Evolutionary conservation across 2,113 vertebrate genomes (phyloP), one percentile per base, ranked within the genome.

Genomic region (Ceyx cyanopectus): DNA sequence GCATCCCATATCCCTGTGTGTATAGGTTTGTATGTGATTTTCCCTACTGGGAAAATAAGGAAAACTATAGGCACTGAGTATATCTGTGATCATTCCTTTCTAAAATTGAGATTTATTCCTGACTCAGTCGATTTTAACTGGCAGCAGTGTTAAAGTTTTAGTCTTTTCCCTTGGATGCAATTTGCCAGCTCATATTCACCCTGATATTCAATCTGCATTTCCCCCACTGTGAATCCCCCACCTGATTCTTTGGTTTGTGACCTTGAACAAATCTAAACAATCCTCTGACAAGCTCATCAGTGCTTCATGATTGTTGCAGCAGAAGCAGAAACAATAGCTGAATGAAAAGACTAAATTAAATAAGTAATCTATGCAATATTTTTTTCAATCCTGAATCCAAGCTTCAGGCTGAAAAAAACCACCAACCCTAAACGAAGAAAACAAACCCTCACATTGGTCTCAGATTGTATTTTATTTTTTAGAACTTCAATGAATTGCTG

Each of bases 211-310:
- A 41, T 66, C 51, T 61, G 5, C 30, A 26, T 80, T 85, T 85
- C 20, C 17, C 37, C 30, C 30, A 24, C 23, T 27, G 3, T 37
- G 34, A 81, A 15, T 92, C 7, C 41, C 27, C 19, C 30, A 78
- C 22, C 12, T 68, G 69, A 76, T 21, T 78, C 7, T 80, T 67
- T 80, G 40, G 32, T 83, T 93, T 79, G 65, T 91, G 74, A 84
- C 91, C 93, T 96, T 95, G 89, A 76, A 43, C 29, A 45, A 69
- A 18, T 34, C 78, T 87, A 91, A 93, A 85, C 81, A 91, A 50
- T 50, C 26, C 54, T 57, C 62, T 94, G 93, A 92, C 84, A 89
- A 91, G 45, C 89, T 95, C 84, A 91, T 96, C 81, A 93, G 78
- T 20, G 74, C 23, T 30, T 79, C 81, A 32, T 73, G 89, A 87